Conservation (phyloP, 2,113 vertebrate species). For the Meleagris gallopavo region DNA sequence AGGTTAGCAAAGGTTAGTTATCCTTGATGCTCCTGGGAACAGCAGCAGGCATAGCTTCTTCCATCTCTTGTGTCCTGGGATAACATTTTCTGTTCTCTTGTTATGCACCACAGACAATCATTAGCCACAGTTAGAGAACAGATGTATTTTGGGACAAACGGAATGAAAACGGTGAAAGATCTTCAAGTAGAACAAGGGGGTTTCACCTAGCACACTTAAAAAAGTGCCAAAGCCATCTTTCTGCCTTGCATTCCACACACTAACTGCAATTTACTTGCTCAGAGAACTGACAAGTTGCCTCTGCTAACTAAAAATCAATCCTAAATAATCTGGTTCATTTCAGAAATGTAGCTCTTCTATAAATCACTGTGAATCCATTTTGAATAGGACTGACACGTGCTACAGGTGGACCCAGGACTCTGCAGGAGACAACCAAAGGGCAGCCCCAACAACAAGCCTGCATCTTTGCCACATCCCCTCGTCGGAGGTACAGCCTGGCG, state of each 20-base stretch:
- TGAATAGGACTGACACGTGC: neutral
- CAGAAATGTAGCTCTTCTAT: neutral
- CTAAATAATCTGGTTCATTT: neutral
- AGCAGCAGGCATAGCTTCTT: neutral
- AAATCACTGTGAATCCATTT: neutral
- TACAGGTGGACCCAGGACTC: neutral
- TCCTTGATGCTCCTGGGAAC: neutral
- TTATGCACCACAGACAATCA: neutral
- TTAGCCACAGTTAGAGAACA: neutral
- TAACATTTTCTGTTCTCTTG: neutral
- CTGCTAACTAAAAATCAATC: slow-evolving; percentile 6
- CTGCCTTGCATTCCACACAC: neutral
- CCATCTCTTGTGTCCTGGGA: neutral
- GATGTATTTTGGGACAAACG: neutral
- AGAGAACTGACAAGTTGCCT: neutral
- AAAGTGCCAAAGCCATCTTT: neutral
- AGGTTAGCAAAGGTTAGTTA: neutral
- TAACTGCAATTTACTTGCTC: neutral
- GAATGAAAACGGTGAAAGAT: neutral
- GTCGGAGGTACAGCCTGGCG: neutral
- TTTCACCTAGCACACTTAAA: neutral
- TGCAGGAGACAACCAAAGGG: neutral
- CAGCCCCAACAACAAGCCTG: neutral
- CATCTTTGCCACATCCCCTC: neutral
- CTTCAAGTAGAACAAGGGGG: neutral